A percentile compares a stretch with the other conserved stretches of the same genome.
Evolutionary conservation across 2,888 invertebrate genomes (phyloP).

Genomic region (Patella depressa): DNA sequence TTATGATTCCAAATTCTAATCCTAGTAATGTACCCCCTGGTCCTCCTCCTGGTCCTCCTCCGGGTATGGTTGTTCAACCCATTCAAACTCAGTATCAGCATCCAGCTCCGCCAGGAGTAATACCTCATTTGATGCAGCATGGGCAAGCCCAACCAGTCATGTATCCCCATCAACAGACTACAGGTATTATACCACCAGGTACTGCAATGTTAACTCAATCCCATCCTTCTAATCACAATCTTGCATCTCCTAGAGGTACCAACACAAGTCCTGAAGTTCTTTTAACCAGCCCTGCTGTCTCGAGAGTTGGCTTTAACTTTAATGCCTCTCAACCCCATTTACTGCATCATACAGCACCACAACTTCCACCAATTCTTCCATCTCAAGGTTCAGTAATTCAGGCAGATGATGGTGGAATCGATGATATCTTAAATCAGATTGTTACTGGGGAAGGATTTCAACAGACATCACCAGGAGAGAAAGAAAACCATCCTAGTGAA

Average conservation of each 20-base stretch:
- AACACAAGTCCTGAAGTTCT: conserved; percentile 21
- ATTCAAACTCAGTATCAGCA: conserved; percentile 17
- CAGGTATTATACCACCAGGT: conserved; percentile 22
- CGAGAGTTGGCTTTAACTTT: background rate
- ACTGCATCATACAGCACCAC: conserved; percentile 20
- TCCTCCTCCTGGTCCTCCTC: conserved; percentile 20
- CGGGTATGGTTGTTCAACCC: conserved; percentile 11
- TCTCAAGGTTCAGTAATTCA: background rate
- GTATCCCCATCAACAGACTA: conserved; percentile 25
- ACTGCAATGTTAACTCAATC: conserved; percentile 21
- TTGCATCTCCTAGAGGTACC: conserved; percentile 19
- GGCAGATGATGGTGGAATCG: background rate
- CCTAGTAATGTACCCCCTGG: conserved; percentile 15
- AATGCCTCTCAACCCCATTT: conserved; percentile 9
- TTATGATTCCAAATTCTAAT: conserved; percentile 25
- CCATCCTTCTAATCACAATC: conserved; percentile 25
- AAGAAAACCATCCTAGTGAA: too few species aligned
- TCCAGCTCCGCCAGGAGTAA: conserved; percentile 23
- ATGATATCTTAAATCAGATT: conserved; percentile 7
- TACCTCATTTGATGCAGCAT: conserved; percentile 17
- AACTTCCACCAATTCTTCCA: conserved; percentile 12
- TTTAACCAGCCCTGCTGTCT: conserved; percentile 12
- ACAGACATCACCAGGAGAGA: background rate
- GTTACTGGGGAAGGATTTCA: conserved; percentile 10
- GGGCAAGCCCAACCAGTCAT: conserved; percentile 17